Percentiles rank a stretch among this genome's conserved stretches.
Evolutionary conservation across 2,113 vertebrate species (phyloP).

Genomic region (Gopherus flavomarginatus): DNA sequence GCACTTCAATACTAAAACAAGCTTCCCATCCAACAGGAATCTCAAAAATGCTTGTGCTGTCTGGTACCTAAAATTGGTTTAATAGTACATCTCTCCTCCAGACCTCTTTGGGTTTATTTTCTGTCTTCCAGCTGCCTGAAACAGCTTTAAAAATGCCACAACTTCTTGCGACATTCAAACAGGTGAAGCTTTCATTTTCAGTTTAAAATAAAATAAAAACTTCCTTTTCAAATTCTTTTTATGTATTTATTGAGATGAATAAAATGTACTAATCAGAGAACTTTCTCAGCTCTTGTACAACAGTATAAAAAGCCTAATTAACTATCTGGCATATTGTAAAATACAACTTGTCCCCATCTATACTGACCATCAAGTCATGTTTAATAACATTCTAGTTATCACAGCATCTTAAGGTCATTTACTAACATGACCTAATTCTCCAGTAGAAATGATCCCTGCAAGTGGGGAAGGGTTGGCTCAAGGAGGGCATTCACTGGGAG

Average conservation of each 20-base stretch:
- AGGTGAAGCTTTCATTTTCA: neutral
- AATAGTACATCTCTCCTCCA: neutral
- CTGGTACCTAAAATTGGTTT: neutral
- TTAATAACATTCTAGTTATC: neutral
- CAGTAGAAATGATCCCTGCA: neutral
- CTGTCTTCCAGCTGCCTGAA: neutral
- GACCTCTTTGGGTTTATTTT: neutral
- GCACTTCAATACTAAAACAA: neutral
- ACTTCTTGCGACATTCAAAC: neutral
- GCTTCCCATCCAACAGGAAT: neutral
- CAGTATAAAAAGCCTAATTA: neutral
- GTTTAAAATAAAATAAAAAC: neutral
- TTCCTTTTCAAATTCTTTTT: neutral
- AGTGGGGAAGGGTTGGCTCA: neutral
- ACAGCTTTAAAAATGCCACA: neutral
- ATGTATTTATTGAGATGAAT: neutral
- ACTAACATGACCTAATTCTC: neutral
- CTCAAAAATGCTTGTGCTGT: neutral
- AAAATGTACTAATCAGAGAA: neutral
- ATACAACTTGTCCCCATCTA: neutral
- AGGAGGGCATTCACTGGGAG: neutral
- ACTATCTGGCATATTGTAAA: neutral
- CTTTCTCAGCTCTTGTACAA: neutral
- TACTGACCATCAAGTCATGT: neutral
- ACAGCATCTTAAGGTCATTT: neutral